These are phyloP conservation scores for Ochropleura leucogaster DNA, from an alignment of 2,888 invertebrate genomes.

Conservation along the genomic window DNA sequence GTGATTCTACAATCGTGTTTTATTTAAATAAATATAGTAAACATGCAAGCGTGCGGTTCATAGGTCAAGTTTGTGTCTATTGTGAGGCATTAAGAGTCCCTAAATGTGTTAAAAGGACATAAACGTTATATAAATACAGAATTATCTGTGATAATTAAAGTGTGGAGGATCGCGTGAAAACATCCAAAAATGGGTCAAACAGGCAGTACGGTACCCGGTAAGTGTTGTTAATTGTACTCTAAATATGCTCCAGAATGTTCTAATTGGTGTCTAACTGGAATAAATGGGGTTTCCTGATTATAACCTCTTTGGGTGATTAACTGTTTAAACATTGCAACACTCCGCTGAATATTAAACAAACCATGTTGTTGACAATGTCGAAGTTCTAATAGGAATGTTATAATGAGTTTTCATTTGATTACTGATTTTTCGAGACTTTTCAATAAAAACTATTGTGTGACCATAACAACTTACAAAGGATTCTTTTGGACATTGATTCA, in stretches of 20 bases:
- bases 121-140: constrained; percentile 62
- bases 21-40: constrained; percentile 73
- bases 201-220: constrained; percentile 86
- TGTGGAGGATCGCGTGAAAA: constrained; percentile 53
- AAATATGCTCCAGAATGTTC: constrained; percentile 66
- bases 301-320: constrained; percentile 60
- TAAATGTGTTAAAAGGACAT: constrained; percentile 72
- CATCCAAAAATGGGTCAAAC: constrained; percentile 82
- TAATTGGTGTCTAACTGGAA: constrained; percentile 76
- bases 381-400: neutral
- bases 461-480: too few species aligned
- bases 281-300: constrained; percentile 62
- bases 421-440: neutral
- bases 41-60: constrained; percentile 77
- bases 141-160: constrained; percentile 60
- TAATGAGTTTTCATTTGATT: neutral
- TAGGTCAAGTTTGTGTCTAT: constrained; percentile 78
- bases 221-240: constrained; percentile 74
- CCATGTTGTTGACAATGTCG: neutral
- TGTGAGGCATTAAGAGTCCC: constrained; percentile 65
- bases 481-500: too few species aligned
- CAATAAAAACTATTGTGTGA: too few species aligned
- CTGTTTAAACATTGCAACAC: constrained; percentile 6
- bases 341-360: neutral
- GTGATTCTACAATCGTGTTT: constrained; percentile 53